These are phyloP conservation scores for Oppia nitens DNA, from an alignment of 1,140 invertebrate species.

Conservation along the genomic window DNA sequence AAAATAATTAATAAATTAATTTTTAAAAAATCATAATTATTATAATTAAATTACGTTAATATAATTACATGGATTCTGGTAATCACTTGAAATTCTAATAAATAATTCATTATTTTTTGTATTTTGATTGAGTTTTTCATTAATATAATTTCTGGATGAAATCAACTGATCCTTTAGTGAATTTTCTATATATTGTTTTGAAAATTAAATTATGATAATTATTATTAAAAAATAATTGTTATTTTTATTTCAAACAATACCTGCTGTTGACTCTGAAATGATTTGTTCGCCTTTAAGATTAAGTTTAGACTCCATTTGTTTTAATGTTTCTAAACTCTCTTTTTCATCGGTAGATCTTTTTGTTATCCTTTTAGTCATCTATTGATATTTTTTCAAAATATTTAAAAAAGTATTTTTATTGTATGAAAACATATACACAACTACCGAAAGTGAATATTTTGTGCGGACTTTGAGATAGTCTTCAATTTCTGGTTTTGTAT, in stretches of 20 bases:
- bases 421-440: no score
- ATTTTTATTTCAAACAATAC: background rate
- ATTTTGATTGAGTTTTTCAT: background rate
- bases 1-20: no score
- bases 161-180: background rate
- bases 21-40: no score
- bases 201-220: no score
- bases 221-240: no score
- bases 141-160: background rate
- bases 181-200: background rate
- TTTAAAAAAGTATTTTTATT: no score
- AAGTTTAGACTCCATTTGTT: background rate
- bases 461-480: background rate
- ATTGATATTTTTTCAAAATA: background rate
- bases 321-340: background rate
- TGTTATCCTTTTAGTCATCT: background rate
- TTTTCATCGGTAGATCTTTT: background rate
- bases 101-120: background rate
- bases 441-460: background rate
- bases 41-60: background rate
- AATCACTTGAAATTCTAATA: background rate
- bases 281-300: background rate
- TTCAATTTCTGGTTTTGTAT: background rate
- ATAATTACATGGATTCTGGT: background rate
- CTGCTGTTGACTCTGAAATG: background rate